Evolutionary conservation across 1,140 invertebrate genomes (phyloP).

Genomic region (Acromyrmex echinatior): DNA sequence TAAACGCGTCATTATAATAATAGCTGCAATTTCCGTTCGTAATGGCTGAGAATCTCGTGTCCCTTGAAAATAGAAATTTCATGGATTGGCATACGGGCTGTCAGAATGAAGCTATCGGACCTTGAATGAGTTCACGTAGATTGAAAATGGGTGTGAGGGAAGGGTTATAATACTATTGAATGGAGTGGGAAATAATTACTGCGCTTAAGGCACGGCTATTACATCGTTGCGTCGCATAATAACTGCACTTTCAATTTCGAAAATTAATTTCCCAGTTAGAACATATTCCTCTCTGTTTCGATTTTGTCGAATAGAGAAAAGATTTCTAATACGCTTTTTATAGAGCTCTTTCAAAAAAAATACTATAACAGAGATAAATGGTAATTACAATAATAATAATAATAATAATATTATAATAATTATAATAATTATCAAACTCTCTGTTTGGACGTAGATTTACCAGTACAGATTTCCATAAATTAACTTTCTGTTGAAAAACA

Average conservation of each 20-base stretch:
- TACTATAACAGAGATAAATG: background rate
- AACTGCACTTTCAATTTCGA: constrained; percentile 15
- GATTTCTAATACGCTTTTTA: background rate
- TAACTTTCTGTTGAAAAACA: background rate
- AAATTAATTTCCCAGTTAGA: constrained; percentile 24
- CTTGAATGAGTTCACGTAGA: constrained; percentile 32
- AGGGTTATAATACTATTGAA: constrained; percentile 21
- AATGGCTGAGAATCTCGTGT: constrained; percentile 50
- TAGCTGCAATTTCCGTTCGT: constrained; percentile 49
- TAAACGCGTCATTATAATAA: constrained; percentile 57
- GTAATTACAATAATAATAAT: background rate
- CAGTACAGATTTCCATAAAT: background rate
- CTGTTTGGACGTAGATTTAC: background rate
- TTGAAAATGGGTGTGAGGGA: background rate
- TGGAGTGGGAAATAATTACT: constrained; percentile 30
- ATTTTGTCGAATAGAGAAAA: background rate
- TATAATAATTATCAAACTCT: constrained; percentile 14
- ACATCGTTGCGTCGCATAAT: constrained; percentile 33
- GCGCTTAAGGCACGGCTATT: constrained; percentile 24
- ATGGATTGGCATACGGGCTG: constrained; percentile 43
- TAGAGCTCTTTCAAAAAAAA: background rate
- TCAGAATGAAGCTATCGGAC: constrained; percentile 40
- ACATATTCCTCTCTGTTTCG: background rate
- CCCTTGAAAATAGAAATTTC: constrained; percentile 51
- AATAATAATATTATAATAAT: too few relatives aligned